Evolutionary conservation across 2,888 invertebrate species (phyloP).

Genomic region (Mythimna albipuncta): DNA sequence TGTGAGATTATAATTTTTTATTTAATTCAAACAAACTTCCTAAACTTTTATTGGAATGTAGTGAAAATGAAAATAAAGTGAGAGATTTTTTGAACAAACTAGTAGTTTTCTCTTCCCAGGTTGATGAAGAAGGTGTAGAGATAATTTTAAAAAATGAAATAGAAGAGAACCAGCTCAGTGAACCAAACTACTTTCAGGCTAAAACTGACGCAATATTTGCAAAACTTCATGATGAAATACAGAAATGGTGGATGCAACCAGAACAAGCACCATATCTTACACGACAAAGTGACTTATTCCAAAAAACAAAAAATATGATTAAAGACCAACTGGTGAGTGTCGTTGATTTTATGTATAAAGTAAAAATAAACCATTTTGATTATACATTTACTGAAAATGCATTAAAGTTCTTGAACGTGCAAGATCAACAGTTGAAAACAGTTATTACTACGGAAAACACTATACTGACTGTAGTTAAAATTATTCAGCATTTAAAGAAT

Average conservation of each 20-base stretch:
- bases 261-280: slow-evolving; percentile 31
- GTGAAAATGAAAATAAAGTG: slow-evolving; percentile 11
- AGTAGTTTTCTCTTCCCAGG: slow-evolving; percentile 39
- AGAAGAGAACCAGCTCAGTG: slow-evolving; percentile 13
- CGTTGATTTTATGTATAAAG: slow-evolving; percentile 6
- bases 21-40: slow-evolving; percentile 12
- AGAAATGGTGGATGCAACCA: slow-evolving; percentile 53
- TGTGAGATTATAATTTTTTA: slow-evolving; percentile 14
- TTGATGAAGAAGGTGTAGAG: slow-evolving; percentile 35
- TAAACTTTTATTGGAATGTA: background rate
- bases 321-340: slow-evolving; percentile 30
- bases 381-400: slow-evolving; percentile 27
- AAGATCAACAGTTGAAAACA: background rate
- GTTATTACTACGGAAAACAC: slow-evolving; percentile 21
- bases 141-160: slow-evolving; percentile 37
- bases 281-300: slow-evolving; percentile 4
- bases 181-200: background rate
- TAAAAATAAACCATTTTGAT: slow-evolving; percentile 11
- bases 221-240: slow-evolving; percentile 42
- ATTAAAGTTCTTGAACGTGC: slow-evolving; percentile 15
- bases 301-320: slow-evolving; percentile 16
- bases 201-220: slow-evolving; percentile 45
- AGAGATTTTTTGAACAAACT: slow-evolving; percentile 32
- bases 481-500: slow-evolving; percentile 23
- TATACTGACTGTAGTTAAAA: slow-evolving; percentile 25